Evolutionary conservation across 2,113 vertebrate species (phyloP), one percentile per base, ranked within the genome.

Genomic region (Microcebus murinus): DNA sequence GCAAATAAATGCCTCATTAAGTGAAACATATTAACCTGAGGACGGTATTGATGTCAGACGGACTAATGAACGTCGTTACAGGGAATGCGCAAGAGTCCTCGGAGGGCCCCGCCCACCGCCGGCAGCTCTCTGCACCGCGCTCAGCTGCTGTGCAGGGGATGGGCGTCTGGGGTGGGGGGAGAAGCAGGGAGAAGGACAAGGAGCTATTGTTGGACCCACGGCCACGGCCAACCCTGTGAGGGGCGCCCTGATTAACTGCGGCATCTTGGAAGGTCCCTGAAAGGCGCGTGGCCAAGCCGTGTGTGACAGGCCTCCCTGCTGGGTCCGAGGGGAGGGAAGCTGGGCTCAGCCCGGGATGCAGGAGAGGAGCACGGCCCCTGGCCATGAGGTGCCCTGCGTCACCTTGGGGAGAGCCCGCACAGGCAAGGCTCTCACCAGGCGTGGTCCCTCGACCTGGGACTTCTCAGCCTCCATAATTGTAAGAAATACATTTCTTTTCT

Each of bases 1-100:
- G 97, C 85, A 97, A 98, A 98, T 93, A 98, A 98, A 98, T 93
- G 95, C 97, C 94, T 98, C 98, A 97, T 98, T 98, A 98, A 90
- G 57, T 97, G 95, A 98, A 97, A 97, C 86, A 48, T 95, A 95
- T 98, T 96, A 98, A 98, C 98, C 97, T 80, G 91, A 97, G 94
- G 96, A 91, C 90, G 82, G 42, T 91, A 61, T 96, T 94, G 96
- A 95, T 97, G 96, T 97, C 97, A 97, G 96, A 50, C 18, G 95
- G 96, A 97, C 83, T 94, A 97, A 98, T 97, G 97, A 96, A 97
- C 55, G 52, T 36, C 36, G 25, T 97, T 97, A 95, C 14, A 59
- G 92, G 85, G 84, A 97, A 93, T 14, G 18, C 27, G 1, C 18
- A 4, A 0, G 14, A n/a, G 96, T 87, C 63, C 90, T 94, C 48